Conservation (phyloP, 2,797 vertebrate species). For the Oophaga sylvatica region DNA sequence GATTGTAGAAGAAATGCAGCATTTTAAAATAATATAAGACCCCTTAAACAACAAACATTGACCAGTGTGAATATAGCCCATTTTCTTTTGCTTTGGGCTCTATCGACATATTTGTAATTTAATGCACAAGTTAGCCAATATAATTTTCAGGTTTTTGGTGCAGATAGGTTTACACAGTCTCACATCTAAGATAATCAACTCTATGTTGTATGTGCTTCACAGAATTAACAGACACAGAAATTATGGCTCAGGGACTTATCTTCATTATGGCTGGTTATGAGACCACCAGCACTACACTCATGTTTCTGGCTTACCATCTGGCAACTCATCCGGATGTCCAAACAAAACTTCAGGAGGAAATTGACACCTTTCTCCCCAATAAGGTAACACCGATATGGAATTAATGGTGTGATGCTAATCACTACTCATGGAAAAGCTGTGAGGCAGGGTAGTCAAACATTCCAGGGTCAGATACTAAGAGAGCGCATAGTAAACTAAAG, state of each 20-base stretch:
- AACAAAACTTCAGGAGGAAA: conserved; percentile 77
- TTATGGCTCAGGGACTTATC: conserved; percentile 80
- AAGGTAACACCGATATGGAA: conserved; percentile 66
- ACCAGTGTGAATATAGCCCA: too few relatives aligned
- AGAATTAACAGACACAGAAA: conserved; percentile 83
- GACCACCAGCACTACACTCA: conserved; percentile 76
- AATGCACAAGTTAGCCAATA: background rate
- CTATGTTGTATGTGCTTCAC: conserved; percentile 10
- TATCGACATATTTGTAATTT: too few relatives aligned
- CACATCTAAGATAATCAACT: background rate
- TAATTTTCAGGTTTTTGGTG: background rate
- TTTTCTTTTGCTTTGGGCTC: too few relatives aligned
- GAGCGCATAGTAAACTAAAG: too few relatives aligned
- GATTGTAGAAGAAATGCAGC: too few relatives aligned
- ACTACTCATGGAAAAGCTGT: too few relatives aligned
- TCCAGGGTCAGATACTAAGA: too few relatives aligned
- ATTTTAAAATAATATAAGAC: too few relatives aligned
- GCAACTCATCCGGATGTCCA: conserved; percentile 75
- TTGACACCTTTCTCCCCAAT: conserved; percentile 76
- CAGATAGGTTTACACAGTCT: too few relatives aligned
- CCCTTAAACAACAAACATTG: too few relatives aligned
- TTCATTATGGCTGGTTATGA: conserved; percentile 81
- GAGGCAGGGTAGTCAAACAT: too few relatives aligned
- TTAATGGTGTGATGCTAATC: background rate
- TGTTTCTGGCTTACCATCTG: conserved; percentile 75